Percentiles rank a stretch among this genome's conserved stretches.
Conservation (phyloP, 2,888 invertebrate genomes). For the Cephus sareptanus region DNA sequence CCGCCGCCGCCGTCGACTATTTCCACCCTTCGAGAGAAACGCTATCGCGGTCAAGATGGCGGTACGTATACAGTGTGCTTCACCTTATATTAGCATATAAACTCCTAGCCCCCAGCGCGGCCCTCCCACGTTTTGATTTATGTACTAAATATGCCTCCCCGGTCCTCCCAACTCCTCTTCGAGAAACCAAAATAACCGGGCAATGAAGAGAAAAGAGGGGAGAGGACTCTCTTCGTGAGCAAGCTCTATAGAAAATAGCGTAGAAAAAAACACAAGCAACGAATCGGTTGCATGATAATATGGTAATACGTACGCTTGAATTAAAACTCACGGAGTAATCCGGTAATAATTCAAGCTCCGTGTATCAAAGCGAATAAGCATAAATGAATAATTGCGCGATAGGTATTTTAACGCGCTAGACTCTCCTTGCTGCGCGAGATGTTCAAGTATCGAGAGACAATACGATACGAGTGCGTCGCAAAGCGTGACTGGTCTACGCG, state of each 20-base stretch:
- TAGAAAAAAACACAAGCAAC: background rate
- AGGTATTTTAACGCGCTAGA: slow-evolving; percentile 56
- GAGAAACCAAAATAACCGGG: background rate
- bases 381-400: slow-evolving; percentile 64
- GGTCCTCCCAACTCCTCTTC: slow-evolving; percentile 12
- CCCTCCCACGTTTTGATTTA: slow-evolving; percentile 61
- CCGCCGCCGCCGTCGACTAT: slow-evolving; percentile 37
- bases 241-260: too few relatives aligned
- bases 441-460: too few relatives aligned
- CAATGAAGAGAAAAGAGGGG: slow-evolving; percentile 23
- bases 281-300: slow-evolving; percentile 49
- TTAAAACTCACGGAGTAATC: slow-evolving; percentile 58
- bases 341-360: slow-evolving; percentile 63
- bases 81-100: slow-evolving; percentile 63
- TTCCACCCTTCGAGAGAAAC: slow-evolving; percentile 33
- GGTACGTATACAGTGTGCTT: slow-evolving; percentile 52
- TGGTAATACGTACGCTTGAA: slow-evolving; percentile 56
- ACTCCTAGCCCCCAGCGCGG: slow-evolving; percentile 58
- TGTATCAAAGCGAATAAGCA: slow-evolving; percentile 64
- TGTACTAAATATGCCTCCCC: slow-evolving; percentile 63
- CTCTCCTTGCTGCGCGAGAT: too few relatives aligned
- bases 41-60: slow-evolving; percentile 57
- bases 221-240: too few relatives aligned
- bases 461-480: too few relatives aligned
- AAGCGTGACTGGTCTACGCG: too few relatives aligned